Percentiles rank a stretch among this genome's conserved stretches.
These are phyloP conservation scores for Paramormyrops hopkinsi DNA, from an alignment of 2,797 vertebrate species.

Conservation along the genomic window DNA sequence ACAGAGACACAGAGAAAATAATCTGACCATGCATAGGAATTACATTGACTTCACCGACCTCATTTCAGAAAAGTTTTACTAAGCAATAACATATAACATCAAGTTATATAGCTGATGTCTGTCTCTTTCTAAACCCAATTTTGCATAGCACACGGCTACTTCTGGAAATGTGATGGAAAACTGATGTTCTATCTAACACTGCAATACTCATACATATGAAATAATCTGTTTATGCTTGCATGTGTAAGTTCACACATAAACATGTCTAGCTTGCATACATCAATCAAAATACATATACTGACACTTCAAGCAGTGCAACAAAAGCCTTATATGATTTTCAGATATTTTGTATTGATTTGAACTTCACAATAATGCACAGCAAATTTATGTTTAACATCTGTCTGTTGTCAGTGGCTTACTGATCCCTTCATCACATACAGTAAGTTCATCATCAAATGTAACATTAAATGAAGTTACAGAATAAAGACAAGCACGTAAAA, in stretches of 20 bases:
- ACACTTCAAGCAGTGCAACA: background rate
- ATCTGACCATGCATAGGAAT: background rate
- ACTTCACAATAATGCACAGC: background rate
- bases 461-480: background rate
- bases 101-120: background rate
- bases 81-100: background rate
- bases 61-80: background rate
- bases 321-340: background rate
- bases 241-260: background rate
- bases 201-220: background rate
- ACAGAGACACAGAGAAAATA: background rate
- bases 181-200: background rate
- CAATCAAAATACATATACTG: background rate
- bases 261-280: background rate
- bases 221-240: background rate
- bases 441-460: background rate
- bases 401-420: background rate
- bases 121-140: background rate
- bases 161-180: background rate
- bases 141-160: background rate
- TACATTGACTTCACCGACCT: background rate
- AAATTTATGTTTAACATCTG: background rate
- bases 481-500: background rate
- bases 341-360: background rate
- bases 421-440: background rate